Evolutionary conservation across 1,140 invertebrate species (phyloP).

Genomic region (Subanguina moxae): DNA sequence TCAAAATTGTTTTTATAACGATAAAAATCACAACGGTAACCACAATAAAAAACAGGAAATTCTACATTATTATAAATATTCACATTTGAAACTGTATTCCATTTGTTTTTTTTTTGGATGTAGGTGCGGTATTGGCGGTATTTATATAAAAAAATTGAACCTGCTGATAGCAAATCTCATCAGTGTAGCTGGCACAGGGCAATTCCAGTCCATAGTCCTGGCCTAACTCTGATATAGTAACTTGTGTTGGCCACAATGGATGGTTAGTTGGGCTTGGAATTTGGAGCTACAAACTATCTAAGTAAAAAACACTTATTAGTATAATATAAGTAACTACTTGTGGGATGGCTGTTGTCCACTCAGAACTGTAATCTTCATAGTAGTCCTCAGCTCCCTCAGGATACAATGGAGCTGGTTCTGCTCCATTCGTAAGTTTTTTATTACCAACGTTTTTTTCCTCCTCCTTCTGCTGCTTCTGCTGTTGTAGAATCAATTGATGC

Average conservation of each 20-base stretch:
- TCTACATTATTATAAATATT: too few relatives aligned
- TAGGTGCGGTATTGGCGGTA: background rate
- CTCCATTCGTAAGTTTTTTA: background rate
- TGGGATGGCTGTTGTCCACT: slow-evolving; percentile 45
- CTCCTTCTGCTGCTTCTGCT: slow-evolving; percentile 15
- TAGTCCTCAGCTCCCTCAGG: slow-evolving; percentile 42
- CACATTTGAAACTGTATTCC: too few relatives aligned
- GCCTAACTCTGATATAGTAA: slow-evolving; percentile 12
- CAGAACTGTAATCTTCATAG: slow-evolving; percentile 36
- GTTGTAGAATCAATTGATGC: slow-evolving; percentile 5
- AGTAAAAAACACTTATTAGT: too few relatives aligned
- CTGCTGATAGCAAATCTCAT: slow-evolving; percentile 58
- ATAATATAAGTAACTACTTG: slow-evolving; percentile 15
- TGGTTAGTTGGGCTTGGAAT: slow-evolving; percentile 35
- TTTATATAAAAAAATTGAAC: slow-evolving; percentile 20
- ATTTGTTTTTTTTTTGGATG: background rate
- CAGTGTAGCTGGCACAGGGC: slow-evolving; percentile 53
- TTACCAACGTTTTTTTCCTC: slow-evolving; percentile 7
- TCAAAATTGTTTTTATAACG: too few relatives aligned
- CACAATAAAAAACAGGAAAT: too few relatives aligned
- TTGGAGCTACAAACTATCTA: slow-evolving; percentile 23
- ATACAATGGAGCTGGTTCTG: slow-evolving; percentile 41
- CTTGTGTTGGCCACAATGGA: slow-evolving; percentile 15
- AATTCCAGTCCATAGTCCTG: slow-evolving; percentile 45
- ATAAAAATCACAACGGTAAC: too few relatives aligned